Conservation (phyloP, 2,113 vertebrate species). For the Smithornis capensis region DNA sequence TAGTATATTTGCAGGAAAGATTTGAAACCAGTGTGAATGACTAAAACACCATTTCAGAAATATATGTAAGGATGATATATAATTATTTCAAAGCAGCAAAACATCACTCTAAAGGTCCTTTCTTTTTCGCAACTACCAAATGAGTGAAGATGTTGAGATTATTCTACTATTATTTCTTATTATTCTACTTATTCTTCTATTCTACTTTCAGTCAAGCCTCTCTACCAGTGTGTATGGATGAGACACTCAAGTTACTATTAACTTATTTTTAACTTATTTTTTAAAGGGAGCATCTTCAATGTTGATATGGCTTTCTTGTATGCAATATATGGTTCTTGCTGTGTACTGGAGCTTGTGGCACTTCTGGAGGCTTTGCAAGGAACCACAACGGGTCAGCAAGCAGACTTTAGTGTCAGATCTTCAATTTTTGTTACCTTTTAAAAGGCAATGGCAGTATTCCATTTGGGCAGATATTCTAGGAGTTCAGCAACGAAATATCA, state of each 20-base stretch:
- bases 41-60: background rate
- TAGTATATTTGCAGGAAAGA: background rate
- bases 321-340: background rate
- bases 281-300: background rate
- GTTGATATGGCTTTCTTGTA: background rate
- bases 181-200: too few relatives aligned
- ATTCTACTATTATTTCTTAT: too few relatives aligned
- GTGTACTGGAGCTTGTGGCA: background rate
- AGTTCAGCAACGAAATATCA: background rate
- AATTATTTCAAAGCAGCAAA: background rate
- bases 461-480: background rate
- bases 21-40: background rate
- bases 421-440: background rate
- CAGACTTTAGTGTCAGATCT: background rate
- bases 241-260: background rate
- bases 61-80: background rate
- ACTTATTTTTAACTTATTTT: background rate
- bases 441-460: rapidly evolving
- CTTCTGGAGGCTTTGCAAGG: background rate
- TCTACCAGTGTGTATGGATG: background rate
- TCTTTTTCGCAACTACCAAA: background rate
- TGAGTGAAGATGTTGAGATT: background rate
- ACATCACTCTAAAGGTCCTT: background rate
- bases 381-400: background rate
- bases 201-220: background rate